Evolutionary conservation across 2,888 invertebrate genomes (phyloP).

Genomic region (Myopa tessellatipennis): DNA sequence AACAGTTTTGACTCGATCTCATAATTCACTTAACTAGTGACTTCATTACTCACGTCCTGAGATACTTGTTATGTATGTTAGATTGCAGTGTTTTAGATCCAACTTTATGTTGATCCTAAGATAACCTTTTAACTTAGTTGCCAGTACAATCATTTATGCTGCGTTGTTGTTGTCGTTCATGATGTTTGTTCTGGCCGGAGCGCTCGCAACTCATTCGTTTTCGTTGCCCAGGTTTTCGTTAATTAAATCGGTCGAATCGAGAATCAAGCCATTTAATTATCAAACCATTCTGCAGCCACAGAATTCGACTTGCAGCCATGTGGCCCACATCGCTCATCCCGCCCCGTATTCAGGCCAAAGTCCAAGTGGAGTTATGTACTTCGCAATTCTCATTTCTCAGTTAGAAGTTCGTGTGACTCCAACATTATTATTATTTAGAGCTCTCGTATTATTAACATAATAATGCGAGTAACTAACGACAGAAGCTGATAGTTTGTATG

Average conservation of each 20-base stretch:
- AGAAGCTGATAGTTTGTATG: constrained; percentile 6
- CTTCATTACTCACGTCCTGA: no score
- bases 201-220: constrained; percentile 24
- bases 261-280: constrained; percentile 30
- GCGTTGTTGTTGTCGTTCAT: constrained; percentile 8
- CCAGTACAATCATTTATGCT: neutral
- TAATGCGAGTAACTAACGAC: neutral
- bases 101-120: neutral
- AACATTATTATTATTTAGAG: constrained; percentile 21
- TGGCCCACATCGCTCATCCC: neutral
- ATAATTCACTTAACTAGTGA: no score
- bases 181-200: constrained; percentile 15
- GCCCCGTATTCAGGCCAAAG: neutral
- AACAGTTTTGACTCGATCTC: no score
- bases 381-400: neutral
- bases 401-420: neutral
- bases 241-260: constrained; percentile 25
- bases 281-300: constrained; percentile 13
- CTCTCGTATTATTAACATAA: constrained; percentile 32
- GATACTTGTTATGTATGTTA: no score
- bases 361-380: no score
- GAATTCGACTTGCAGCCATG: neutral
- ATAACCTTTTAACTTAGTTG: neutral
- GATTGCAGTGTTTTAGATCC: no score
- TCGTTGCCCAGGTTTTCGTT: constrained; percentile 20